phyloP scores from a whole-genome alignment of 2,888 invertebrate genomes.

The Chelonus formosanus region DNA sequence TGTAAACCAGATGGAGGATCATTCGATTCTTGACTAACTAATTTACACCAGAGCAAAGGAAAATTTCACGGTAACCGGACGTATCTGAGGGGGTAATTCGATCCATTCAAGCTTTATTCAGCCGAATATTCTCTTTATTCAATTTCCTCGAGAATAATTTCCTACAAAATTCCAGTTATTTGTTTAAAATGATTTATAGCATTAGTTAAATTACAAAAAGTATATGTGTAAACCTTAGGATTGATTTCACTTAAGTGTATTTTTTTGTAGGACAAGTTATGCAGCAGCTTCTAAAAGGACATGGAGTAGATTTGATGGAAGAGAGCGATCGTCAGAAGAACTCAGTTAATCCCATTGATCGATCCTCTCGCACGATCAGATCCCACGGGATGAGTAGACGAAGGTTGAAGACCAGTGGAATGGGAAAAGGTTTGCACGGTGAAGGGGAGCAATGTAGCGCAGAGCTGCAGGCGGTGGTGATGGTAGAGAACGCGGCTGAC shows the following conservation, averaged over 20 bases:
- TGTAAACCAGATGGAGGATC: conserved; percentile 21
- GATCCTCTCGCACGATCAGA: conserved; percentile 31
- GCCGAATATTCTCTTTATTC: neutral
- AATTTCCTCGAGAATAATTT: neutral
- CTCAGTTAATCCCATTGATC: conserved; percentile 31
- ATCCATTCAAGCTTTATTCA: conserved; percentile 17
- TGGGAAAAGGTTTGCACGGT: conserved; percentile 42
- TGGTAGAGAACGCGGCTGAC: conserved; percentile 59
- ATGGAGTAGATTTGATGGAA: conserved; percentile 14
- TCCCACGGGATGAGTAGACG: conserved; percentile 24
- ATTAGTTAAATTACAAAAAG: too few species aligned
- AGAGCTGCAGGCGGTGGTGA: conserved; percentile 61
- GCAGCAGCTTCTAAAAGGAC: conserved; percentile 7
- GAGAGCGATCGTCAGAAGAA: conserved; percentile 5
- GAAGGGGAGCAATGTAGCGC: conserved; percentile 55
- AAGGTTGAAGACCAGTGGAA: conserved; percentile 15
- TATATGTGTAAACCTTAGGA: too few species aligned
- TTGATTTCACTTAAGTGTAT: too few species aligned
- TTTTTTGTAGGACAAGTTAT: too few species aligned
- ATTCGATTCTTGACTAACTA: conserved; percentile 25
- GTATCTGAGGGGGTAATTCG: conserved; percentile 22
- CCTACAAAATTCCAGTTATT: neutral
- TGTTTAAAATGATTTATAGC: too few species aligned
- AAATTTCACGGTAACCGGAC: conserved; percentile 29
- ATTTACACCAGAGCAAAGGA: conserved; percentile 22